phyloP scores from a whole-genome alignment of 2,888 invertebrate genomes.

The Augochlorella aurata region DNA sequence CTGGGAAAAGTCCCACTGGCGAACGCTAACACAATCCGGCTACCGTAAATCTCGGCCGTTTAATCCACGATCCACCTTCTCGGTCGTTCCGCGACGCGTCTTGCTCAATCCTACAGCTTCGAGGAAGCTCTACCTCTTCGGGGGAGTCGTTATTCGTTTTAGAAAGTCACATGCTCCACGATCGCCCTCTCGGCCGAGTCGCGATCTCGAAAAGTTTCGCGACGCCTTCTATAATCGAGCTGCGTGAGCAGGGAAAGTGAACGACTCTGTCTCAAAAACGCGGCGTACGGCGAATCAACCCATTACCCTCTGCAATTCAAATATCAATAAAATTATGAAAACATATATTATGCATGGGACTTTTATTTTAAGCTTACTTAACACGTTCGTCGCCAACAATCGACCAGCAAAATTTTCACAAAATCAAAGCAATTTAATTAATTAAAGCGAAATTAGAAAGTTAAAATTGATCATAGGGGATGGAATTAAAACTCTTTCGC shows the following conservation, averaged over 20 bases:
- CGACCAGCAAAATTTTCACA: too few relatives aligned
- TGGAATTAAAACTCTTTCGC: too few relatives aligned
- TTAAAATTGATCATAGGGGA: too few relatives aligned
- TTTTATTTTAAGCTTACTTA: too few relatives aligned
- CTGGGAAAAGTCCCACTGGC: constrained; percentile 6
- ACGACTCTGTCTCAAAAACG: neutral
- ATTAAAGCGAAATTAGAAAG: too few relatives aligned
- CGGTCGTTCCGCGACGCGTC: neutral
- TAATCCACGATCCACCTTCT: neutral
- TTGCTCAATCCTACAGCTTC: neutral
- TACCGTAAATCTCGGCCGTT: neutral
- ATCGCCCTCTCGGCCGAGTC: neutral
- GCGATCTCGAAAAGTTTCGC: neutral
- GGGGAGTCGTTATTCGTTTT: constrained; percentile 5
- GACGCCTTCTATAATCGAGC: neutral
- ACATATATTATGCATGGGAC: too few relatives aligned
- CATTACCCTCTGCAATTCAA: too few relatives aligned
- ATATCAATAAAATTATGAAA: too few relatives aligned
- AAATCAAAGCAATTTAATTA: too few relatives aligned
- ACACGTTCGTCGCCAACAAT: too few relatives aligned
- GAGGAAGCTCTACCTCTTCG: neutral
- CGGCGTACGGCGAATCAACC: too few relatives aligned
- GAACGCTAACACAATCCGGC: neutral
- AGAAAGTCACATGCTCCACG: neutral
- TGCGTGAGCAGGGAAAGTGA: neutral